Evolutionary conservation across 1,140 invertebrate species (phyloP).

Genomic region (Penaeus chinensis): DNA sequence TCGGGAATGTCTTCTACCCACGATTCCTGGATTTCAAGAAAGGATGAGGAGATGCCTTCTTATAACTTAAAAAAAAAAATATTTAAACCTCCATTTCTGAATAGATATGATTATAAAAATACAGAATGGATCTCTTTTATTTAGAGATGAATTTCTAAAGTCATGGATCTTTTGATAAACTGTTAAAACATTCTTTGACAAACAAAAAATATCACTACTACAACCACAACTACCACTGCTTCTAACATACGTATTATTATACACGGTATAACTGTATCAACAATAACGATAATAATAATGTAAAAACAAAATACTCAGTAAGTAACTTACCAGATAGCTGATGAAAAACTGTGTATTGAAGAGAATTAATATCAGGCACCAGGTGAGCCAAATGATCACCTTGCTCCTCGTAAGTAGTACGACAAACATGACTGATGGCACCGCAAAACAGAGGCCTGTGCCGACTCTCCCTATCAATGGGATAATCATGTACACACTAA

Average conservation of each 20-base stretch:
- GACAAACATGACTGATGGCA: slow-evolving; percentile 58
- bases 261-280: neutral
- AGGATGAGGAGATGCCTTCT: no score
- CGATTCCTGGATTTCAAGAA: slow-evolving; percentile 5
- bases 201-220: no score
- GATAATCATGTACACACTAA: slow-evolving; percentile 47
- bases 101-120: no score
- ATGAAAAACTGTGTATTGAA: slow-evolving; percentile 57
- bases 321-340: slow-evolving; percentile 40
- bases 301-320: neutral
- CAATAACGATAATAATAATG: neutral
- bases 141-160: no score
- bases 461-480: slow-evolving; percentile 48
- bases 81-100: no score
- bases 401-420: slow-evolving; percentile 54
- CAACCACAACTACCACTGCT: no score
- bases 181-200: no score
- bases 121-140: no score
- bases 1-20: slow-evolving; percentile 52
- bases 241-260: neutral
- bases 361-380: slow-evolving; percentile 58
- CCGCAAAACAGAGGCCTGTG: slow-evolving; percentile 45
- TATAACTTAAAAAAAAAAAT: neutral
- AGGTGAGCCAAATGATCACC: slow-evolving; percentile 55
- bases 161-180: no score